Conservation (phyloP, 23 tunicate genomes). For the Trididemnum nubilum region DNA sequence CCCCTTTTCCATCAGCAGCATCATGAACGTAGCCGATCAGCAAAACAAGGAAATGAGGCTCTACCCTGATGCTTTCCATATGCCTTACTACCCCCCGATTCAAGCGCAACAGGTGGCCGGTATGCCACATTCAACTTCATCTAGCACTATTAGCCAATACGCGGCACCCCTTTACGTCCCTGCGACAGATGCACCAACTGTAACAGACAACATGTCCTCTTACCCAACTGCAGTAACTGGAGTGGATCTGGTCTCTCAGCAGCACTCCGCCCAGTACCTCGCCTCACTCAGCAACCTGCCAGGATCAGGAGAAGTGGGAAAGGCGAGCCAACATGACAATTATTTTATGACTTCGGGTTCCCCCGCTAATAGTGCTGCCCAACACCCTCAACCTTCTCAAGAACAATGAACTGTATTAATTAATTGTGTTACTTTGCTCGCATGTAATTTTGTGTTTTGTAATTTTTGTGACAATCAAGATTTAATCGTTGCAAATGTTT, state of each 20-base stretch:
- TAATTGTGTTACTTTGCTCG: no score
- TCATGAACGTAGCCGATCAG: slow-evolving; percentile 54
- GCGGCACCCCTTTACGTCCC: background rate
- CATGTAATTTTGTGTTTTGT: no score
- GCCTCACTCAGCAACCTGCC: no score
- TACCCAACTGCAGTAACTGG: background rate
- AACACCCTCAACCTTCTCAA: no score
- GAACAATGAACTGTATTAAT: no score
- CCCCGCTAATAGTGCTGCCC: no score
- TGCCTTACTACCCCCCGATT: slow-evolving; percentile 74
- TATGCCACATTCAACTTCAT: slow-evolving; percentile 13
- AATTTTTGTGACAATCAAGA: no score
- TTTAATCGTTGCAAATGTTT: no score
- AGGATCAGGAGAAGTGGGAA: no score
- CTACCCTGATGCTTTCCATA: slow-evolving; percentile 68
- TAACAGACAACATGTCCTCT: background rate
- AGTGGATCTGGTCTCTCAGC: background rate
- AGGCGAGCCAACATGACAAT: no score
- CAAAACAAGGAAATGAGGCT: slow-evolving; percentile 66
- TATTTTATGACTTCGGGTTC: no score
- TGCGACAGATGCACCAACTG: background rate
- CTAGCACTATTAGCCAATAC: background rate
- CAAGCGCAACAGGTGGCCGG: slow-evolving; percentile 37
- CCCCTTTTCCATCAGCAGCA: slow-evolving; percentile 90
- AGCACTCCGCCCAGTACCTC: background rate